These are phyloP conservation scores for Selene dorsalis DNA, from an alignment of 2,797 vertebrate species.

Conservation along the genomic window DNA sequence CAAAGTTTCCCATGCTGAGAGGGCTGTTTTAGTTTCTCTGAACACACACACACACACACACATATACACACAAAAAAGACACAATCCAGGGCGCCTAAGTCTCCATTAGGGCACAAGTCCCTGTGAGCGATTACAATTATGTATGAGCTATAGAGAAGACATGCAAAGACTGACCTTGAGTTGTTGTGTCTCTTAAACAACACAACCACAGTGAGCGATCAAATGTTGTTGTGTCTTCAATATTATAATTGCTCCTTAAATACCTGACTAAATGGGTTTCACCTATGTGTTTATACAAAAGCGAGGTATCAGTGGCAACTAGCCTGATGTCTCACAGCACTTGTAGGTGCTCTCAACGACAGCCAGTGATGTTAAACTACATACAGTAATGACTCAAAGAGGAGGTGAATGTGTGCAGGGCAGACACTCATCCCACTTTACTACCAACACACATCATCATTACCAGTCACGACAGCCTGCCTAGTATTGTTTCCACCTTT, in stretches of 20 bases:
- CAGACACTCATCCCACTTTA: not conserved
- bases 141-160: conserved; percentile 7
- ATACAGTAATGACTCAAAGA: not conserved
- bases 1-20: conserved; percentile 62
- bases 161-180: not conserved
- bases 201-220: not conserved
- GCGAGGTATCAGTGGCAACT: too few species aligned
- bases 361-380: not conserved
- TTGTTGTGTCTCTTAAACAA: not conserved
- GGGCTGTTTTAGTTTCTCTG: conserved; percentile 51
- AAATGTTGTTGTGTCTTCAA: not conserved
- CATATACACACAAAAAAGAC: conserved; percentile 21
- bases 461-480: too few species aligned
- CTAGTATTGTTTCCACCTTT: too few species aligned
- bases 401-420: not conserved
- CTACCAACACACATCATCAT: not conserved
- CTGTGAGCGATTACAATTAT: conserved; percentile 36
- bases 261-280: not conserved
- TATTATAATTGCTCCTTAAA: not conserved
- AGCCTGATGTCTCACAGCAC: not conserved
- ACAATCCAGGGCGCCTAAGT: conserved; percentile 27
- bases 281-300: not conserved
- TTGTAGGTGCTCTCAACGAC: not conserved
- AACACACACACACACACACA: conserved; percentile 19
- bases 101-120: conserved; percentile 38